Evolutionary conservation across 92 coral and sea anemone species (phyloP), one percentile per base, ranked within the genome.

Genomic region (Heteractis magnifica): DNA sequence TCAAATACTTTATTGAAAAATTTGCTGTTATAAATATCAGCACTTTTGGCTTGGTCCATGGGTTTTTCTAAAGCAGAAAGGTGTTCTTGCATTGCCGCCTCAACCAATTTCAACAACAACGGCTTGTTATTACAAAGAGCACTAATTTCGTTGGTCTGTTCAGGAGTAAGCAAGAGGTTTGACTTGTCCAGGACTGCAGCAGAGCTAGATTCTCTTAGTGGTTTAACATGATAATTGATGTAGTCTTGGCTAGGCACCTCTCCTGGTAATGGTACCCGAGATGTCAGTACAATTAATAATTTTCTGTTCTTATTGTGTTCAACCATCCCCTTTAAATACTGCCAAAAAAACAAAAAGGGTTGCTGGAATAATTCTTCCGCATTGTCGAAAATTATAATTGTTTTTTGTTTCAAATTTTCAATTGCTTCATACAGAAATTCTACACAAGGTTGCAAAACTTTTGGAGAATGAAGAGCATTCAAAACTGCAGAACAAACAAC

Each of bases 61-160:
- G 71, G 26, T 19, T 18, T 9, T 64, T 64, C 71, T 64, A 18
- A 18, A 19, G 71, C 26, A 5, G n/a, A 12, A 6, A 18, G 87
- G 55, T 85, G 49, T 70, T 89, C 92, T 49, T 84, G 79, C 79
- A 92, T 79, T 10, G 85, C 73, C 15, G 72, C 91, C 5, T 81
- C 84, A 19, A 87, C 65, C 0, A 88, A 81, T 13, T 89, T 90
- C 21, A 92, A 82, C 41, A 84, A 64, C 0, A 92, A 75, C 0
- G 95, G 95, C 49, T 87, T 89, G 55, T 90, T 90, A 11, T 18
- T 10, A 75, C 95, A 92, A 65, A 86, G 26, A 9, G 64, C 14
- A 4, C 62, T 49, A 11, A 89, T 80, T 26, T 68, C 49, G 26
- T 50, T 78, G 51, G 3, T 65, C 68, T 41, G 52, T 8, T 48